phyloP scores from a whole-genome alignment of 2,797 vertebrate genomes.

The Cyclura pinguis region DNA sequence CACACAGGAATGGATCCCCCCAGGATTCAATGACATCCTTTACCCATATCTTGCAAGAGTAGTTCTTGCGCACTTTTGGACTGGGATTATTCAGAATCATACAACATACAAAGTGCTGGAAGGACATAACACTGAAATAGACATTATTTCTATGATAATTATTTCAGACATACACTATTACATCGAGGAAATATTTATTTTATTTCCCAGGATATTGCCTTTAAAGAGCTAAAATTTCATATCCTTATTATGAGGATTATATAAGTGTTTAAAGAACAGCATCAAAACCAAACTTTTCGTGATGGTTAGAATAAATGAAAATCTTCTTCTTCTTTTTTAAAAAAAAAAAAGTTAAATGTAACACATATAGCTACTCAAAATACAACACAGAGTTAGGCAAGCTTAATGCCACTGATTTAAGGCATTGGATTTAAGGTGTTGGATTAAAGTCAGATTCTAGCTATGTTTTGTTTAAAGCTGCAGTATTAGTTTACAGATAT shows the following conservation, averaged over 20 bases:
- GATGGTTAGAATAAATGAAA: not conserved
- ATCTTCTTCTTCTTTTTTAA: too few species aligned
- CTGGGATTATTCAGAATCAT: not conserved
- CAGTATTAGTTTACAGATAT: not conserved
- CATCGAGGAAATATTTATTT: not conserved
- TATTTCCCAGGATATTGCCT: not conserved
- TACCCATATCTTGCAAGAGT: not conserved
- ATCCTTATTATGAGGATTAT: not conserved
- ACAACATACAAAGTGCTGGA: not conserved
- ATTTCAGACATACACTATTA: not conserved
- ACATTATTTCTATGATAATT: not conserved
- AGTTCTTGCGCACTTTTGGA: not conserved
- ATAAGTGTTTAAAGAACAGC: not conserved
- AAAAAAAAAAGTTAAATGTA: not conserved
- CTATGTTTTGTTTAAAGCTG: not conserved
- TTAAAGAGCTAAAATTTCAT: not conserved
- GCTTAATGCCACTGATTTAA: not conserved
- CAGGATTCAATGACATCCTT: not conserved
- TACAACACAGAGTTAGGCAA: not conserved
- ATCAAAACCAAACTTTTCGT: not conserved
- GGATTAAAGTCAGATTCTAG: not conserved
- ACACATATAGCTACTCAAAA: fast-evolving
- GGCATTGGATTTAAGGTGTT: not conserved
- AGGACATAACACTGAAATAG: conserved; percentile 1
- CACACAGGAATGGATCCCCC: not conserved